Evolutionary conservation across 2,113 vertebrate species (phyloP).

Genomic region (Varanus salvator): DNA sequence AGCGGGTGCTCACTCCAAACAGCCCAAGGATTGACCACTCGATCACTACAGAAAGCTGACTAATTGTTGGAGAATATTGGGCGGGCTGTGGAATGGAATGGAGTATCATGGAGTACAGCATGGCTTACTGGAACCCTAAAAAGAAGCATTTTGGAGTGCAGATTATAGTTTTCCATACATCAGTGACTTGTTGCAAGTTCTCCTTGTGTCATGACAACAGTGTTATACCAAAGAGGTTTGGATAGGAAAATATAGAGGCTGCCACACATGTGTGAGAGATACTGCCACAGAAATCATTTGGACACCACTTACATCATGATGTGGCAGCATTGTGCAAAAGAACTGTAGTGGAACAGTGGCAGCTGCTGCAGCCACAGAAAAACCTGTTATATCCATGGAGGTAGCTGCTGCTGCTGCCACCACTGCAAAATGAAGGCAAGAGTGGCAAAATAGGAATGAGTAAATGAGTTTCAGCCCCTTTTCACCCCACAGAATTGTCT

Average conservation of each 20-base stretch:
- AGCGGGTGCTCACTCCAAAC: too few species aligned
- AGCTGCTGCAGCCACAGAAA: too few species aligned
- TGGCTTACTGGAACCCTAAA: not conserved
- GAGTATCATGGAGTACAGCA: not conserved
- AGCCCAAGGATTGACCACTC: not conserved
- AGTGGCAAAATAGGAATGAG: not conserved
- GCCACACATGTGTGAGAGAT: not conserved
- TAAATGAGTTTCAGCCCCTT: not conserved
- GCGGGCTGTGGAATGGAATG: not conserved
- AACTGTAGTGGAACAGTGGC: too few species aligned
- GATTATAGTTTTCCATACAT: not conserved
- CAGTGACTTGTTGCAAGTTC: not conserved
- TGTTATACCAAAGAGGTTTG: not conserved
- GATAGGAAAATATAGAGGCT: not conserved
- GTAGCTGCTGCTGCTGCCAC: too few species aligned
- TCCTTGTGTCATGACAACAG: not conserved
- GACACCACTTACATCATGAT: too few species aligned
- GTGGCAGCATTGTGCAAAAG: too few species aligned
- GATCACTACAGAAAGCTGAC: not conserved
- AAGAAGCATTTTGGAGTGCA: not conserved
- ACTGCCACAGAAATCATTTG: not conserved
- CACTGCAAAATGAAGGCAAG: too few species aligned
- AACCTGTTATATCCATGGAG: too few species aligned
- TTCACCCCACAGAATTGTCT: not conserved
- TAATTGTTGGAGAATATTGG: not conserved